Evolutionary conservation across 2,797 vertebrate genomes (phyloP).

Genomic region (Toxotes lorentzi): DNA sequence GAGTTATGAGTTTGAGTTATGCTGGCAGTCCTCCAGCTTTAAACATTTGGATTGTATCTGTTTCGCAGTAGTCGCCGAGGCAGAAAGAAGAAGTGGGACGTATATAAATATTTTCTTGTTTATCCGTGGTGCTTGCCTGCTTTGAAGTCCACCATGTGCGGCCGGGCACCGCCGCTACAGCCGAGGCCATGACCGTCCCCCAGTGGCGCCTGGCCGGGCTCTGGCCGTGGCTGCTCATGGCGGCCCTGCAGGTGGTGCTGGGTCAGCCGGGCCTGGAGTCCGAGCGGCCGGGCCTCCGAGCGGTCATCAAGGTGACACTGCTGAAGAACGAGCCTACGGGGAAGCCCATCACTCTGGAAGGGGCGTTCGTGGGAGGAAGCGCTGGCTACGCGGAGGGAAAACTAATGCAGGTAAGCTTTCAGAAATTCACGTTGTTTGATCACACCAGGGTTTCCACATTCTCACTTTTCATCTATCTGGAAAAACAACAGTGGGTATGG

Average conservation of each 20-base stretch:
- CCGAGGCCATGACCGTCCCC: slow-evolving; percentile 95
- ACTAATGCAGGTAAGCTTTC: slow-evolving; percentile 92
- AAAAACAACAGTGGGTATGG: background rate
- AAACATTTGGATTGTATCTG: slow-evolving; percentile 58
- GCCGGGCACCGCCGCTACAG: slow-evolving; percentile 91
- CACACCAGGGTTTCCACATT: background rate
- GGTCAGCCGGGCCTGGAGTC: slow-evolving; percentile 90
- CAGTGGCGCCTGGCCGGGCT: slow-evolving; percentile 92
- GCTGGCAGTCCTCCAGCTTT: slow-evolving; percentile 53
- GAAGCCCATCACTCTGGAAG: slow-evolving; percentile 90
- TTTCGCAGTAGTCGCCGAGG: slow-evolving; percentile 37
- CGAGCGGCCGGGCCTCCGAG: slow-evolving; percentile 90
- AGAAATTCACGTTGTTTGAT: background rate
- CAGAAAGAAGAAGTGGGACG: slow-evolving; percentile 39
- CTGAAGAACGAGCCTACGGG: slow-evolving; percentile 90
- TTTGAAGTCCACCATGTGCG: slow-evolving; percentile 92
- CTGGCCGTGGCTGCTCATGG: slow-evolving; percentile 94
- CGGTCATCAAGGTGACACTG: slow-evolving; percentile 93
- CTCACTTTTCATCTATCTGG: background rate
- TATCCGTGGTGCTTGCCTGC: slow-evolving; percentile 73
- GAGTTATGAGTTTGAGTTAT: slow-evolving; percentile 48
- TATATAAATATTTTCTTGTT: slow-evolving; percentile 7
- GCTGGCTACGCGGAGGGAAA: slow-evolving; percentile 93
- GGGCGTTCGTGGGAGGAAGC: slow-evolving; percentile 92
- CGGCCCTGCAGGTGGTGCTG: slow-evolving; percentile 92